These are phyloP conservation scores for Conistra vaccinii DNA, from an alignment of 2,888 invertebrate genomes.

Conservation along the genomic window DNA sequence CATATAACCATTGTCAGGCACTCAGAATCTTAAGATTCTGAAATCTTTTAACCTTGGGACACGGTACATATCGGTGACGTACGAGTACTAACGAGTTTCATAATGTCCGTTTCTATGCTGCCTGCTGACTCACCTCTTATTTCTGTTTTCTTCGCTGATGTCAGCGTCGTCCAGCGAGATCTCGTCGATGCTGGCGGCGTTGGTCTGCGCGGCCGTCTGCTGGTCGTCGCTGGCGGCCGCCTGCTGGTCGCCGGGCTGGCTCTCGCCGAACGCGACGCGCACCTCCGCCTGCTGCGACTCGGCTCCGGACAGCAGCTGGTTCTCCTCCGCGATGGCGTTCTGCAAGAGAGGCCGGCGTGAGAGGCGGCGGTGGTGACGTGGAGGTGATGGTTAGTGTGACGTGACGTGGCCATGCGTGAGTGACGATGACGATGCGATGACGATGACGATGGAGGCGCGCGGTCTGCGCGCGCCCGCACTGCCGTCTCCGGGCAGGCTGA, in stretches of 20 bases:
- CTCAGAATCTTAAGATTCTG: slow-evolving; percentile 4
- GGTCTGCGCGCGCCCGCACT: slow-evolving; percentile 78
- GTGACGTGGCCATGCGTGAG: slow-evolving; percentile 66
- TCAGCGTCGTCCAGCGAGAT: slow-evolving; percentile 93
- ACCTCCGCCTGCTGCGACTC: slow-evolving; percentile 92
- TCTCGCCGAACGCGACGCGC: slow-evolving; percentile 90
- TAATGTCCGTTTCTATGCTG: not conserved
- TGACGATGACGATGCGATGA: slow-evolving; percentile 72
- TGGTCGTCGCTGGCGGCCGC: slow-evolving; percentile 81
- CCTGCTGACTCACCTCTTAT: slow-evolving; percentile 91
- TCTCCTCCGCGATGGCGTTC: slow-evolving; percentile 86
- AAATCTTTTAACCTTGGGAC: not conserved
- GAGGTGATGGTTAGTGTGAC: slow-evolving; percentile 64
- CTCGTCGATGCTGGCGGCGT: slow-evolving; percentile 92
- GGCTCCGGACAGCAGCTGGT: slow-evolving; percentile 88
- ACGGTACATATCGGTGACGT: not conserved
- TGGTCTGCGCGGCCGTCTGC: slow-evolving; percentile 91
- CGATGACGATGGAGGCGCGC: slow-evolving; percentile 80
- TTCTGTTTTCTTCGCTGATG: slow-evolving; percentile 94
- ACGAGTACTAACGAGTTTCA: not conserved
- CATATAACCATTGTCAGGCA: slow-evolving; percentile 7
- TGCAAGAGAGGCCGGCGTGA: slow-evolving; percentile 70
- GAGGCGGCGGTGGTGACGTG: slow-evolving; percentile 21
- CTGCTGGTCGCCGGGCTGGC: slow-evolving; percentile 71
- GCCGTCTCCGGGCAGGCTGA: slow-evolving; percentile 88